Evolutionary conservation across 2,888 invertebrate genomes (phyloP).

Genomic region (Drosophila fulvimacula): DNA sequence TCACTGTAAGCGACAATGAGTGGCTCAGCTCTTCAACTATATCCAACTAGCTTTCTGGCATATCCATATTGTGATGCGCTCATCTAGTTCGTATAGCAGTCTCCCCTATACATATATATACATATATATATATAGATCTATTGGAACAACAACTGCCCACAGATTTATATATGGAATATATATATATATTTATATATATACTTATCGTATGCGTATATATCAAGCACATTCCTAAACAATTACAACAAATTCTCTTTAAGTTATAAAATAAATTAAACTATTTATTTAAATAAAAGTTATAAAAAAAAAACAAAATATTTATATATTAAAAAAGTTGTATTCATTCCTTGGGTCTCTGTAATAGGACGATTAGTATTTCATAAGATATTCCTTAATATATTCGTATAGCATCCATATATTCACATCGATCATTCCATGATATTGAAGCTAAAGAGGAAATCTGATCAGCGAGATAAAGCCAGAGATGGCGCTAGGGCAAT

Average conservation of each 20-base stretch:
- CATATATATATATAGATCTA: constrained; percentile 1
- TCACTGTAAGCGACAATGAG: constrained; percentile 15
- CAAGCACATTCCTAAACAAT: constrained; percentile 70
- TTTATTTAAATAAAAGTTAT: constrained; percentile 73
- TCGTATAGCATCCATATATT: not conserved
- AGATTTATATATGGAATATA: constrained; percentile 21
- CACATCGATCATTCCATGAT: not conserved
- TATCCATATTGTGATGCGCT: constrained; percentile 78
- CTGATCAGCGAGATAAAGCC: too few species aligned
- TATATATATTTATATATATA: constrained; percentile 24
- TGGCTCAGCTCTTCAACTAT: constrained; percentile 5
- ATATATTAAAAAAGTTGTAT: not conserved
- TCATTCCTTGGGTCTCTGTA: constrained; percentile 82
- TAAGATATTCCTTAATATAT: not conserved
- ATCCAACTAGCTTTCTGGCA: constrained; percentile 58
- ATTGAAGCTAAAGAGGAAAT: too few species aligned
- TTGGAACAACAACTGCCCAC: constrained; percentile 64
- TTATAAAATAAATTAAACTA: constrained; percentile 76
- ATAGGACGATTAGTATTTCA: not conserved
- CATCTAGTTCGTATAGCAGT: constrained; percentile 45
- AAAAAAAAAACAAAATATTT: constrained; percentile 32
- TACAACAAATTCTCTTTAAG: constrained; percentile 59
- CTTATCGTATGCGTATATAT: constrained; percentile 31
- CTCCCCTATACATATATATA: not conserved
- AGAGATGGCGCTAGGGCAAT: too few species aligned